Evolutionary conservation across 2,113 vertebrate species (phyloP).

Genomic region (Nothoprocta perdicaria): DNA sequence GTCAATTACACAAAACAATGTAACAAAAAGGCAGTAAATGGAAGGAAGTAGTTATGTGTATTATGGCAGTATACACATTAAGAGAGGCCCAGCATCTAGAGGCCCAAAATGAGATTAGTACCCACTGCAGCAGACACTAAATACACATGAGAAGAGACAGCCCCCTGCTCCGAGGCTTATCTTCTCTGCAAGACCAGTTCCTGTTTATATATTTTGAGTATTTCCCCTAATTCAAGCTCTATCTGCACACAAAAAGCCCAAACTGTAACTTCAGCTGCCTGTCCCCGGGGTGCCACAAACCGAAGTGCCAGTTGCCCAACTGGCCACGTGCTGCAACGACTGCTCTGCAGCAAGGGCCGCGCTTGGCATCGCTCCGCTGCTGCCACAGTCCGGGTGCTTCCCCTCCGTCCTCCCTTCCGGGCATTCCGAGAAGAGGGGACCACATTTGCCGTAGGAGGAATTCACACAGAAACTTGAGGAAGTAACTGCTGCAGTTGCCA

Average conservation of each 20-base stretch:
- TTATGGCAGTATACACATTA: slow-evolving; percentile 12
- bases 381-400: neutral
- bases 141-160: slow-evolving; percentile 24
- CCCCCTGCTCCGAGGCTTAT: slow-evolving; percentile 25
- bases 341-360: neutral
- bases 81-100: slow-evolving; percentile 16
- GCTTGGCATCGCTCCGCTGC: neutral
- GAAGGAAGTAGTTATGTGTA: slow-evolving; percentile 65
- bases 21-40: slow-evolving; percentile 55
- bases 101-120: slow-evolving; percentile 7
- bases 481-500: neutral
- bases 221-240: slow-evolving; percentile 52
- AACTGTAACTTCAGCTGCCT: neutral
- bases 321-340: neutral
- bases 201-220: slow-evolving; percentile 57
- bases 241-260: neutral
- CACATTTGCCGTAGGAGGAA: neutral
- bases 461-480: neutral
- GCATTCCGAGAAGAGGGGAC: neutral
- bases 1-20: slow-evolving; percentile 68
- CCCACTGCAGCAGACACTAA: neutral
- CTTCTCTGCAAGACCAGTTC: slow-evolving; percentile 52
- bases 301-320: neutral
- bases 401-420: neutral
- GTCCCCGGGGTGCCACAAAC: neutral